These are phyloP conservation scores for Latrodectus hesperus DNA, from an alignment of 2,888 invertebrate species.

Conservation along the genomic window DNA sequence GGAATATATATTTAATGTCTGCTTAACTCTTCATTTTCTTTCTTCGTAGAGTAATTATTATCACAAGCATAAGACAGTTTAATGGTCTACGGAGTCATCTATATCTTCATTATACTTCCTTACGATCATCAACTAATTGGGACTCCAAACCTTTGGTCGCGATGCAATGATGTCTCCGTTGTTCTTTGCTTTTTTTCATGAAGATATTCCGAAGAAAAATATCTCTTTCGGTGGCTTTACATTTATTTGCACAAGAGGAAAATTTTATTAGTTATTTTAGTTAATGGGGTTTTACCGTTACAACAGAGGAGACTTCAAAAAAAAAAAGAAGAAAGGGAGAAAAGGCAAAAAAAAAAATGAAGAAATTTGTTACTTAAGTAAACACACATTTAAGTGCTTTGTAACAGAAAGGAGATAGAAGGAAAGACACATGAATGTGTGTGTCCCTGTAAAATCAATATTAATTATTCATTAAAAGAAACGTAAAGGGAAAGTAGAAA, in stretches of 20 bases:
- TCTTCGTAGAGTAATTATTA: slow-evolving; percentile 47
- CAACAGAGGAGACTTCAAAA: slow-evolving; percentile 18
- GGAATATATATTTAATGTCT: slow-evolving; percentile 52
- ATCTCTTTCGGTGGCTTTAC: slow-evolving; percentile 33
- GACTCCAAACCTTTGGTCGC: slow-evolving; percentile 34
- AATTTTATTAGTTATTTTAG: slow-evolving; percentile 64
- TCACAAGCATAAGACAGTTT: slow-evolving; percentile 33
- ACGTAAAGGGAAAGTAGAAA: slow-evolving; percentile 43
- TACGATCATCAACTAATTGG: slow-evolving; percentile 64
- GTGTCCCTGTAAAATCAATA: slow-evolving; percentile 34
- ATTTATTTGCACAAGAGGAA: slow-evolving; percentile 59
- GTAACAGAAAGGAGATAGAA: slow-evolving; percentile 33
- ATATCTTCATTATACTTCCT: slow-evolving; percentile 63
- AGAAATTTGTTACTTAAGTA: slow-evolving; percentile 56
- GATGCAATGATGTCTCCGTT: slow-evolving; percentile 13
- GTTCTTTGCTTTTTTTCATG: slow-evolving; percentile 8
- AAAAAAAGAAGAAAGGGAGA: slow-evolving; percentile 19
- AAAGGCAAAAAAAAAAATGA: slow-evolving; percentile 16
- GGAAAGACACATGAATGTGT: slow-evolving; percentile 11
- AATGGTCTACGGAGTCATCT: slow-evolving; percentile 58
- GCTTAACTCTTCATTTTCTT: slow-evolving; percentile 43
- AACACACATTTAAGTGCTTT: slow-evolving; percentile 59
- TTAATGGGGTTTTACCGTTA: slow-evolving; percentile 49
- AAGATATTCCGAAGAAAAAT: slow-evolving; percentile 36
- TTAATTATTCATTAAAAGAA: slow-evolving; percentile 60